Evolutionary conservation across 1,140 invertebrate genomes (phyloP).

Genomic region (Lasaia peninsularis): DNA sequence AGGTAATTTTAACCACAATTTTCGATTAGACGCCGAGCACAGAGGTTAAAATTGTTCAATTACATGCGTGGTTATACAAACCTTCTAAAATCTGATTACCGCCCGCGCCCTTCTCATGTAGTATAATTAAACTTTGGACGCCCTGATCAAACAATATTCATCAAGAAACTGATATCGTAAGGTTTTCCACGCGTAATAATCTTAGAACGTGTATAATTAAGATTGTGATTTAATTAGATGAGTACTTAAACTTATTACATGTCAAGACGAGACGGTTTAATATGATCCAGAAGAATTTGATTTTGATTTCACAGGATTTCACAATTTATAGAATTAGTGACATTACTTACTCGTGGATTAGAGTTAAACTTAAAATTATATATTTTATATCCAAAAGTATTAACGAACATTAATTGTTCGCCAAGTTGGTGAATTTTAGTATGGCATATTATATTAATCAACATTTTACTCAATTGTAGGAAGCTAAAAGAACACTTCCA

Average conservation of each 20-base stretch:
- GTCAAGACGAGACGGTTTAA: not conserved
- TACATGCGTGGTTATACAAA: not conserved
- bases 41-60: slow-evolving; percentile 6
- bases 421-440: too few species aligned
- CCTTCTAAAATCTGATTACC: slow-evolving; percentile 18
- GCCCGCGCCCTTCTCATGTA: not conserved
- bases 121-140: slow-evolving; percentile 12
- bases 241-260: not conserved
- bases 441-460: too few species aligned
- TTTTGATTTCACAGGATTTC: too few species aligned
- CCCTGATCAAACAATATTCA: slow-evolving; percentile 7
- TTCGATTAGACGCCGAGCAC: not conserved
- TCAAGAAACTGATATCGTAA: slow-evolving; percentile 9
- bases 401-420: too few species aligned
- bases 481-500: too few species aligned
- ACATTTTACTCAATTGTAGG: too few species aligned
- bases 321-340: too few species aligned
- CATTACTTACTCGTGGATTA: too few species aligned
- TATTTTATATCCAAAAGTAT: too few species aligned
- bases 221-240: not conserved
- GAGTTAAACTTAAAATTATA: too few species aligned
- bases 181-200: not conserved
- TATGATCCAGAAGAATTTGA: too few species aligned
- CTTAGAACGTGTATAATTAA: not conserved
- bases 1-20: too few species aligned